A percentile compares a stretch with the other conserved stretches of the same genome.
Evolutionary conservation across 2,888 invertebrate genomes (phyloP).

Genomic region (Liposcelis brunnea): DNA sequence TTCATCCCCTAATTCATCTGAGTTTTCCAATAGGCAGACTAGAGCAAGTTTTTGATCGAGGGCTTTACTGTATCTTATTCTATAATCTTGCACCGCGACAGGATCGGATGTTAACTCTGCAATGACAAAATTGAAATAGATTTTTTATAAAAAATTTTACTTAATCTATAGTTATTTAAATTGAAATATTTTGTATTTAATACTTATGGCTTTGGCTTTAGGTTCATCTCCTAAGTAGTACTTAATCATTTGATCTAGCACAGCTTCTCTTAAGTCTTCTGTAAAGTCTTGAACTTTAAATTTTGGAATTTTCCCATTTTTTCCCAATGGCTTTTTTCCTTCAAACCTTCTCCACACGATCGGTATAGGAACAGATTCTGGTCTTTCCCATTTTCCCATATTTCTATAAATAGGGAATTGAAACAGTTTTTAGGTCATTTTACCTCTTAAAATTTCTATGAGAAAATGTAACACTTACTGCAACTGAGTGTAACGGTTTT

Average conservation of each 20-base stretch:
- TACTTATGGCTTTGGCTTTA: no score
- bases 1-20: slow-evolving; percentile 20
- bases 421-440: no score
- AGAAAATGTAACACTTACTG: no score
- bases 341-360: slow-evolving; percentile 30
- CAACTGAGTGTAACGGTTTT: no score
- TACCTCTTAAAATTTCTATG: no score
- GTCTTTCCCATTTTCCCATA: no score
- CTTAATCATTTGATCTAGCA: slow-evolving; percentile 26
- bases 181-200: no score
- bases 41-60: slow-evolving; percentile 22
- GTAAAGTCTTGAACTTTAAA: slow-evolving; percentile 35
- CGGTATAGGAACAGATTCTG: slow-evolving; percentile 26
- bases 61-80: slow-evolving; percentile 19
- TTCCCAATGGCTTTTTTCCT: slow-evolving; percentile 19
- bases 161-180: no score
- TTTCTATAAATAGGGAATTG: no score
- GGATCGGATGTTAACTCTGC: slow-evolving; percentile 20
- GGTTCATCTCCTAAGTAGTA: slow-evolving; percentile 35
- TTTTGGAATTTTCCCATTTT: slow-evolving; percentile 23
- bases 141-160: slow-evolving; percentile 25
- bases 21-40: slow-evolving; percentile 23
- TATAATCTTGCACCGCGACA: slow-evolving; percentile 18
- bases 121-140: slow-evolving; percentile 12
- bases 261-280: slow-evolving; percentile 27